These are phyloP conservation scores for Octodon degus DNA, from an alignment of 2,113 vertebrate species.

Conservation along the genomic window DNA sequence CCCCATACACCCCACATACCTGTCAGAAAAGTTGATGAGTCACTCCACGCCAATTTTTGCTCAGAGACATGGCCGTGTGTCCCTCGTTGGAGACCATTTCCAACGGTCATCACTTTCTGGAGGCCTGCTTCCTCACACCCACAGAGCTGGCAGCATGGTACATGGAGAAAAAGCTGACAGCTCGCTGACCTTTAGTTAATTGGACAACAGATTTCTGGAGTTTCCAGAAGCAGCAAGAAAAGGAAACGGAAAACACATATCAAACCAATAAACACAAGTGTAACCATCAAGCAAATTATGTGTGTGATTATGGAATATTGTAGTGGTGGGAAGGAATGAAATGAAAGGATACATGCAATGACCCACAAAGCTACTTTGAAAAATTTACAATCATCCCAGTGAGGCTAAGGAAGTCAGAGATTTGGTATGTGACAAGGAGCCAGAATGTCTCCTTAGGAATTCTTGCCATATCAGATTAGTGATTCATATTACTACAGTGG, in stretches of 20 bases:
- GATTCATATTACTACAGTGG: conserved; percentile 63
- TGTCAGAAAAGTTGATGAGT: not conserved
- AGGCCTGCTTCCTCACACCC: not conserved
- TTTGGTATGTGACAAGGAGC: conserved; percentile 66
- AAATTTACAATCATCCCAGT: not conserved
- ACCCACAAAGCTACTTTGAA: conserved; percentile 6
- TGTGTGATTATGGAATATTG: not conserved
- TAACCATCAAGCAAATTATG: not conserved
- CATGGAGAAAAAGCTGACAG: conserved; percentile 26
- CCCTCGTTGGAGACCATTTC: not conserved
- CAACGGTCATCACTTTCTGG: not conserved
- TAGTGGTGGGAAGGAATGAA: not conserved
- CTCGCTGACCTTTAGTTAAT: conserved; percentile 67
- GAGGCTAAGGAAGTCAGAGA: not conserved
- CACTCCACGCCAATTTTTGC: not conserved
- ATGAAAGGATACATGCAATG: not conserved
- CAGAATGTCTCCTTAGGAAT: not conserved
- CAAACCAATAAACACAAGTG: conserved; percentile 21
- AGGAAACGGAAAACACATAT: conserved; percentile 41
- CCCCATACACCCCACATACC: not conserved
- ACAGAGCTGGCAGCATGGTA: not conserved
- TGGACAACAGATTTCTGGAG: conserved; percentile 53
- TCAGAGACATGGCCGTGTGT: not conserved
- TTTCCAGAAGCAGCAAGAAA: conserved; percentile 26
- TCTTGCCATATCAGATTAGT: conserved; percentile 29